Percentiles rank a stretch among this genome's conserved stretches.
Conservation (phyloP, 1,140 invertebrate genomes). For the Centruroides vittatus region DNA sequence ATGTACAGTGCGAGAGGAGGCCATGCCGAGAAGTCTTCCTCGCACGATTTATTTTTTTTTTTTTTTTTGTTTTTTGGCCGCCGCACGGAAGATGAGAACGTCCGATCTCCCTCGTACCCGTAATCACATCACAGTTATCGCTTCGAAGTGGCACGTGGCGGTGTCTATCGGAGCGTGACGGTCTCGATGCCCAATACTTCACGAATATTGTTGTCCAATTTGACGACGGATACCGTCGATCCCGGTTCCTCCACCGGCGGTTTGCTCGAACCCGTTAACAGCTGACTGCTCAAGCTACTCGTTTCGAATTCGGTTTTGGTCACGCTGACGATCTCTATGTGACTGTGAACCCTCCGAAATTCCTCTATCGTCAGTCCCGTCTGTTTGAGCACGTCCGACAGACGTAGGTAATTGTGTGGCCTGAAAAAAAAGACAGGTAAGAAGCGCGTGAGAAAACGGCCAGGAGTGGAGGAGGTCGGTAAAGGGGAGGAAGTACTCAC, state of each 20-base stretch:
- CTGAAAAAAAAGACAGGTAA: neutral
- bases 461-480: no score
- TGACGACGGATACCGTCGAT: neutral
- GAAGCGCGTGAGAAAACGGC: neutral
- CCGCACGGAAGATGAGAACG: no score
- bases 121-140: no score
- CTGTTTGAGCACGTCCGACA: conserved; percentile 4
- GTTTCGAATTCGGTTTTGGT: neutral
- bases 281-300: neutral
- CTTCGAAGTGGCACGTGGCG: neutral
- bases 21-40: no score
- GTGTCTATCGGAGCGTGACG: conserved; percentile 1
- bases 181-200: conserved; percentile 7
- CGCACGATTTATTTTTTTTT: no score
- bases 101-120: no score
- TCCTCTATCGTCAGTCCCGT: neutral
- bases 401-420: neutral
- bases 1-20: no score
- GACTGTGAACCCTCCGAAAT: neutral
- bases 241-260: neutral
- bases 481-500: neutral
- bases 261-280: neutral
- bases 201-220: conserved; percentile 2
- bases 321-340: conserved; percentile 3
- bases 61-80: no score